phyloP scores from a whole-genome alignment of 2,113 vertebrate genomes.

The Hoplias malabaricus region DNA sequence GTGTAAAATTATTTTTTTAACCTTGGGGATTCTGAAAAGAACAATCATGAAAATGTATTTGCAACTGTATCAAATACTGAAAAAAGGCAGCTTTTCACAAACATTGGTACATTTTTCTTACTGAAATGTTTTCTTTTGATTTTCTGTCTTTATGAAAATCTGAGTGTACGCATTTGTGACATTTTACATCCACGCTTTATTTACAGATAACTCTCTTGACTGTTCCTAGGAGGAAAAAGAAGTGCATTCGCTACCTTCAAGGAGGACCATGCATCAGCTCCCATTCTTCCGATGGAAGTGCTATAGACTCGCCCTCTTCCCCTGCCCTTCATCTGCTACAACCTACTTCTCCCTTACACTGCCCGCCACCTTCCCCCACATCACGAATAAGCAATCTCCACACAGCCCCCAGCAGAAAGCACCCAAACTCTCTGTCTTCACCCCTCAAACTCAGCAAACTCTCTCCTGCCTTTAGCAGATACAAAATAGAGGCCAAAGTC shows the following conservation, averaged over 20 bases:
- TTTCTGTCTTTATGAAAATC: neutral
- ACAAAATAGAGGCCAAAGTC: constrained; percentile 39
- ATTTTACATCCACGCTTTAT: constrained; percentile 80
- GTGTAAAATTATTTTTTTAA: too few relatives aligned
- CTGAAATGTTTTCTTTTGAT: neutral
- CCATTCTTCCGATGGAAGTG: constrained; percentile 97
- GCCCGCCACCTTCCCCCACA: constrained; percentile 65
- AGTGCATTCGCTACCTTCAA: constrained; percentile 99
- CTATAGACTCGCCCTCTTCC: constrained; percentile 89
- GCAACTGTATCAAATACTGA: too few relatives aligned
- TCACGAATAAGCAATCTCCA: constrained; percentile 59
- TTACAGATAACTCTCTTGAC: constrained; percentile 95
- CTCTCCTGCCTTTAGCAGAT: constrained; percentile 70
- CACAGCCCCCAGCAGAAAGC: constrained; percentile 60
- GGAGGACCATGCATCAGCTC: constrained; percentile 93
- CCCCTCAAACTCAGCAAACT: constrained; percentile 66
- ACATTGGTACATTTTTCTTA: neutral
- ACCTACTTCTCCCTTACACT: constrained; percentile 67
- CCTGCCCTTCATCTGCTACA: constrained; percentile 67
- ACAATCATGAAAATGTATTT: too few relatives aligned
- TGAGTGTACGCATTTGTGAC: constrained; percentile 68
- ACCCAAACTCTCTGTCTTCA: constrained; percentile 61
- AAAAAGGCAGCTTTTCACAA: too few relatives aligned
- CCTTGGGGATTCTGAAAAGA: too few relatives aligned
- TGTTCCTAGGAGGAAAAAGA: constrained; percentile 99